phyloP scores from a whole-genome alignment of 2,797 vertebrate species.

The Gallinago stenura region DNA sequence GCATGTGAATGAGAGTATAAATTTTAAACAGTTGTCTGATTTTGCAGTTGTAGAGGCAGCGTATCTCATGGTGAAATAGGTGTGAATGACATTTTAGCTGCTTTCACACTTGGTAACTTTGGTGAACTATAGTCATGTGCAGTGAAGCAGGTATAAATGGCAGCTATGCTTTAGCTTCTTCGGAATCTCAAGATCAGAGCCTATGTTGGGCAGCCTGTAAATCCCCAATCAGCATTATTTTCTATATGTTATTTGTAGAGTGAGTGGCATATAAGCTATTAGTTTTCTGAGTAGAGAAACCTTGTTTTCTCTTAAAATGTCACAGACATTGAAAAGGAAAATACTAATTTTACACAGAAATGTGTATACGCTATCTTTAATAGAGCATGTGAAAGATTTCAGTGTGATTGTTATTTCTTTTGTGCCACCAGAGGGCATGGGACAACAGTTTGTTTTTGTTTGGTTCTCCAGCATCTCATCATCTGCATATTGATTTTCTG shows the following conservation, averaged over 20 bases:
- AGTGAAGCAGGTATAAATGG: neutral
- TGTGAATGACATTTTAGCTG: neutral
- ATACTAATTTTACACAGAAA: neutral
- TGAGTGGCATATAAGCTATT: neutral
- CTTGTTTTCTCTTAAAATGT: neutral
- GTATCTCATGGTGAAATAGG: neutral
- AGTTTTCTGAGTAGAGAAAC: neutral
- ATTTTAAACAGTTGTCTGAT: neutral
- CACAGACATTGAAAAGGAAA: neutral
- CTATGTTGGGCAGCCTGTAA: neutral
- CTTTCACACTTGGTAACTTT: neutral
- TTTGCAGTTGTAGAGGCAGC: neutral
- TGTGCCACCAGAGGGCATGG: slow-evolving; percentile 62
- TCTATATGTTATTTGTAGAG: neutral
- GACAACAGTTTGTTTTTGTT: neutral
- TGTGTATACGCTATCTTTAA: neutral
- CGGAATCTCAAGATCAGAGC: neutral
- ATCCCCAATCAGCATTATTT: neutral
- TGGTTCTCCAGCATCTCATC: neutral
- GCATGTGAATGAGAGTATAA: neutral
- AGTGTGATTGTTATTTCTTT: neutral
- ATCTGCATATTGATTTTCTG: neutral
- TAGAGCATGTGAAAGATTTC: neutral
- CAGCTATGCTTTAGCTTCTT: neutral
- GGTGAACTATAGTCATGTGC: neutral